These are phyloP conservation scores for Polyodon spathula DNA, from an alignment of 2,113 vertebrate species.

Conservation along the genomic window DNA sequence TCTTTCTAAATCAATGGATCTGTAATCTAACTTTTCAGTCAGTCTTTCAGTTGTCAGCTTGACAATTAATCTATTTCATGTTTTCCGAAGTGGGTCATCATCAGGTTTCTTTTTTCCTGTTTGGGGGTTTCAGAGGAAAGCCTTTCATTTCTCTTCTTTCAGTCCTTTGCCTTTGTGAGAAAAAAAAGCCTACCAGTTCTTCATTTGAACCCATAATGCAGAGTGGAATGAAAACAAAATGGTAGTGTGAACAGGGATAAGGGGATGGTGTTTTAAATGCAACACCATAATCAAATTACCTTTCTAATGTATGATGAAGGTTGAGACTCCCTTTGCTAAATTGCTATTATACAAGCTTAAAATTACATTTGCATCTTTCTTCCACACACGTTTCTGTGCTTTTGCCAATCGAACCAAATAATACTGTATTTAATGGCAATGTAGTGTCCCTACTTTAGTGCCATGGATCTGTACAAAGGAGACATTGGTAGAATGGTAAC, in stretches of 20 bases:
- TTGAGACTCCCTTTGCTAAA: too few species aligned
- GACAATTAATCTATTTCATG: slow-evolving; percentile 38
- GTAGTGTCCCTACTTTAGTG: too few species aligned
- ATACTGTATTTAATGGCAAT: too few species aligned
- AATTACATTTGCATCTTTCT: too few species aligned
- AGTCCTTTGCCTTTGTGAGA: slow-evolving; percentile 43
- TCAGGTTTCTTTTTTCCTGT: slow-evolving; percentile 22
- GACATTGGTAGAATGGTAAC: too few species aligned
- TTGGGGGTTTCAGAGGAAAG: slow-evolving; percentile 22
- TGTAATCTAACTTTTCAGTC: slow-evolving; percentile 32
- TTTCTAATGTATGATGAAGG: too few species aligned
- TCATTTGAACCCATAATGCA: slow-evolving; percentile 41
- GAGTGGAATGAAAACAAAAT: slow-evolving; percentile 25
- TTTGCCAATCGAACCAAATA: too few species aligned
- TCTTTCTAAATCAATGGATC: slow-evolving; percentile 23
- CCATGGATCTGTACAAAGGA: too few species aligned
- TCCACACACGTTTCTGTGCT: too few species aligned
- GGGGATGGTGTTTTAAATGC: slow-evolving; percentile 45
- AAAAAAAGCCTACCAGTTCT: slow-evolving; percentile 48
- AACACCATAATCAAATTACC: slow-evolving; percentile 26
- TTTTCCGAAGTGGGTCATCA: slow-evolving; percentile 36
- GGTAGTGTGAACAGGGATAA: too few species aligned
- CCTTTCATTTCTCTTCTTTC: slow-evolving; percentile 20
- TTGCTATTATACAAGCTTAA: too few species aligned
- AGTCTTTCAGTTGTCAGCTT: slow-evolving; percentile 20